Conservation (phyloP, 2,797 vertebrate species). For the Enteromius argenteus region DNA sequence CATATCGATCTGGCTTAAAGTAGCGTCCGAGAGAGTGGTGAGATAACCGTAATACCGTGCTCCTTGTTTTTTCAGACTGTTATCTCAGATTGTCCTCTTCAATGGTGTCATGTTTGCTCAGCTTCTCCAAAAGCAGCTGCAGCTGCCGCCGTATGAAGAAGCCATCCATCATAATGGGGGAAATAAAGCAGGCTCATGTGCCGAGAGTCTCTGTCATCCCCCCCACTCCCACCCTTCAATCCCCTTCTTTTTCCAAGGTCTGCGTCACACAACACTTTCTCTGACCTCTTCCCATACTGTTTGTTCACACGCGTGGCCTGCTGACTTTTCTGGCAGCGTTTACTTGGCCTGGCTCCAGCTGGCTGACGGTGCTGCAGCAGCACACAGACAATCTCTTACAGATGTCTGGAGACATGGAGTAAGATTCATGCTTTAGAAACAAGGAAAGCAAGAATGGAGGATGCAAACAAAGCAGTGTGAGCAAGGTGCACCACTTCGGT, state of each 20-base stretch:
- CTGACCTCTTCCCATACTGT: constrained; percentile 68
- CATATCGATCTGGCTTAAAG: constrained; percentile 25
- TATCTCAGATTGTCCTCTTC: constrained; percentile 53
- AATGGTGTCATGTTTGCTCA: constrained; percentile 56
- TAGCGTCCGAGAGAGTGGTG: not conserved
- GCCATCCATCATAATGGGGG: constrained; percentile 49
- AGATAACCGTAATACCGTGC: constrained; percentile 37
- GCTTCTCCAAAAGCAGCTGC: constrained; percentile 50
- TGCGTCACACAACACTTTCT: constrained; percentile 69
- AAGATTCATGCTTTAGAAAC: constrained; percentile 51
- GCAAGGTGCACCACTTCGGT: constrained; percentile 54
- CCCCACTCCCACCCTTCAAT: constrained; percentile 42
- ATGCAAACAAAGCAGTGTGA: constrained; percentile 3
- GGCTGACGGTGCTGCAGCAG: constrained; percentile 57
- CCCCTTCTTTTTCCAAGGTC: constrained; percentile 61
- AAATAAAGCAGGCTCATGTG: constrained; percentile 45
- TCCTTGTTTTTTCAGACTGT: constrained; percentile 39
- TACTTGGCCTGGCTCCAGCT: constrained; percentile 69
- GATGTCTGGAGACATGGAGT: constrained; percentile 53
- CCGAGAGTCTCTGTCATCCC: constrained; percentile 49
- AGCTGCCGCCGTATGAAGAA: constrained; percentile 51
- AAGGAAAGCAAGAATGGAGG: constrained; percentile 46
- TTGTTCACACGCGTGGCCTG: constrained; percentile 64
- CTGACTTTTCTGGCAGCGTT: constrained; percentile 68
- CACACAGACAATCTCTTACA: constrained; percentile 53